A percentile compares a stretch with the other conserved stretches of the same genome.
Evolutionary conservation across 2,113 vertebrate genomes (phyloP).

Genomic region (Lagopus muta): DNA sequence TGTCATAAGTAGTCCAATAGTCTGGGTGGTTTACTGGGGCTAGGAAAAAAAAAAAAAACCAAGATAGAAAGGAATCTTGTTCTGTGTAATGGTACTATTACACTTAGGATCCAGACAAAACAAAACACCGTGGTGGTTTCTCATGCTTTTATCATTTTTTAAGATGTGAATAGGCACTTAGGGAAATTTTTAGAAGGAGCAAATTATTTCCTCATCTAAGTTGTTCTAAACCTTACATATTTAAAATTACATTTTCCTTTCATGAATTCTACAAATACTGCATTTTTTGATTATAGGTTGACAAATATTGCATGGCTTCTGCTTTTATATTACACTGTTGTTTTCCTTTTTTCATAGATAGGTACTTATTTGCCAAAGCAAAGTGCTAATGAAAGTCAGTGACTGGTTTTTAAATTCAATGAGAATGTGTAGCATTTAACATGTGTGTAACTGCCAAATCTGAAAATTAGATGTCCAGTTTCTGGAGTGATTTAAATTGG

Average conservation of each 20-base stretch:
- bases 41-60: not conserved
- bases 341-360: not conserved
- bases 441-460: not conserved
- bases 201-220: not conserved
- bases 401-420: not conserved
- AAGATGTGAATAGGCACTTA: not conserved
- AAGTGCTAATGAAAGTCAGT: not conserved
- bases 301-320: rapidly evolving
- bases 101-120: not conserved
- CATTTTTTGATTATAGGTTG: not conserved
- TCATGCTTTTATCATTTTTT: not conserved
- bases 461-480: not conserved
- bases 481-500: not conserved
- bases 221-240: not conserved
- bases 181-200: not conserved
- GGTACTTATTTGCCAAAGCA: not conserved
- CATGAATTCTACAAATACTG: not conserved
- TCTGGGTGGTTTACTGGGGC: not conserved
- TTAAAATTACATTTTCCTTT: not conserved
- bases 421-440: not conserved
- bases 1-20: not conserved
- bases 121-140: not conserved
- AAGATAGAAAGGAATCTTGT: not conserved
- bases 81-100: not conserved
- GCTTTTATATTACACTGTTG: not conserved